Evolutionary conservation across 2,113 vertebrate genomes (phyloP), one percentile per base, ranked within the genome.

Genomic region (Oriolus oriolus): DNA sequence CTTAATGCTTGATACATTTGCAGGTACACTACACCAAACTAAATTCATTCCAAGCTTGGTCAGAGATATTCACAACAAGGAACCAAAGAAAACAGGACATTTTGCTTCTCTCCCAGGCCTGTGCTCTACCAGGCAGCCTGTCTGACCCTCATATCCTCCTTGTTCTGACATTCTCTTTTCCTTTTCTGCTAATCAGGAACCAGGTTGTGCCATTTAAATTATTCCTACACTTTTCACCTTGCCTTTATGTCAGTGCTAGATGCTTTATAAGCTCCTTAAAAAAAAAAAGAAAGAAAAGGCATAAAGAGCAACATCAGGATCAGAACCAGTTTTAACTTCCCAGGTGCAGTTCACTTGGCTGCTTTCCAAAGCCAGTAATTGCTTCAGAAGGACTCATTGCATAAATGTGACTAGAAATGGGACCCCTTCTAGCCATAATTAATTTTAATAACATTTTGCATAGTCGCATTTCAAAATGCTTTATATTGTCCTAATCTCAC

Each of bases 261-360:
- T 3, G 7, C 6, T 44, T 84, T 63, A 31, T 10, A 77, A 88
- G 53, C 47, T 50, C 57, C 52, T 63, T 0, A 11, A 52, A 83
- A 39, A 66, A 63, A 44, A 65, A 53, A 39, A 69, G n/a, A n/a
- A 63, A n/a, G 1, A 37, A 24, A 39, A 16, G 2, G 4, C 13
- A 3, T 19, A 53, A 84, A 85, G 27, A 90, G 33, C 23, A 91
- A 30, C 21, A 50, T 59, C 74, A 93, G 60, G 39, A 54, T 77
- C 71, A 88, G 87, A 94, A 92, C 64, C 83, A 84, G 96, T 90
- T 94, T 89, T 81, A 74, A 53, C 93, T 88, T 94, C 71, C 73
- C 90, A 90, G 79, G 66, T 93, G 83, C 54, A 20, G 92, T 89
- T 96, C 56, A 86, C 75, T 73, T 93, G 83, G 90, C 93, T 89